Evolutionary conservation across 2,888 invertebrate genomes (phyloP).

Genomic region (Chorisops tibialis): DNA sequence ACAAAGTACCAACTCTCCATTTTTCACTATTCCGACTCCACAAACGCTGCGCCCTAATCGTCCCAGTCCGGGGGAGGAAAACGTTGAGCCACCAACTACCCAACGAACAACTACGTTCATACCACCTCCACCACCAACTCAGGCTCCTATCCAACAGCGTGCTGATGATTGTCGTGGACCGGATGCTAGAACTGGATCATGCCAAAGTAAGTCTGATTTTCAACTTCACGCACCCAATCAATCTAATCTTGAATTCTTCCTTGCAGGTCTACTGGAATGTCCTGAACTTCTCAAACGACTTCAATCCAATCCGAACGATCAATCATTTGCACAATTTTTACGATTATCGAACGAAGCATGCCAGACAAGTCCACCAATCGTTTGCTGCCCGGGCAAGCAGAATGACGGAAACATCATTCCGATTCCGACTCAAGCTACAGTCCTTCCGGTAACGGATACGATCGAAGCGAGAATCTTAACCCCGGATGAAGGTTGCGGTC

Average conservation of each 20-base stretch:
- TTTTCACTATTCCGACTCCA: conserved; percentile 4
- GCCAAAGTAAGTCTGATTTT: neutral
- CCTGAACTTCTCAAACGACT: conserved; percentile 38
- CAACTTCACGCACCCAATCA: neutral
- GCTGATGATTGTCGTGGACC: conserved; percentile 42
- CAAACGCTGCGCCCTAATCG: conserved; percentile 5
- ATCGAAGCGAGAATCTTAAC: conserved; percentile 39
- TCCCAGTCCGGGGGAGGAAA: neutral
- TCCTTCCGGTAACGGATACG: neutral
- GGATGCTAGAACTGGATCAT: conserved; percentile 33
- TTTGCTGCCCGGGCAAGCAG: conserved; percentile 1
- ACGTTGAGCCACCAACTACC: neutral
- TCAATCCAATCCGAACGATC: conserved; percentile 38
- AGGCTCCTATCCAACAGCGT: conserved; percentile 32
- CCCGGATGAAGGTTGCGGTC: conserved; percentile 60
- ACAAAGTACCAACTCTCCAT: conserved; percentile 7
- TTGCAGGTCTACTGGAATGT: conserved; percentile 41
- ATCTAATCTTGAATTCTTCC: neutral
- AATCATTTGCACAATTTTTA: conserved; percentile 39
- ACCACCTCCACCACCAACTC: conserved; percentile 36
- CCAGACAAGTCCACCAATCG: conserved; percentile 35
- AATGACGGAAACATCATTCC: neutral
- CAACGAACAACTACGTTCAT: conserved; percentile 28
- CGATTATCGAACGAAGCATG: conserved; percentile 44
- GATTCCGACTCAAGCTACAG: neutral